Conservation (phyloP, 2,113 vertebrate species). For the Trochalopteron elliotii region DNA sequence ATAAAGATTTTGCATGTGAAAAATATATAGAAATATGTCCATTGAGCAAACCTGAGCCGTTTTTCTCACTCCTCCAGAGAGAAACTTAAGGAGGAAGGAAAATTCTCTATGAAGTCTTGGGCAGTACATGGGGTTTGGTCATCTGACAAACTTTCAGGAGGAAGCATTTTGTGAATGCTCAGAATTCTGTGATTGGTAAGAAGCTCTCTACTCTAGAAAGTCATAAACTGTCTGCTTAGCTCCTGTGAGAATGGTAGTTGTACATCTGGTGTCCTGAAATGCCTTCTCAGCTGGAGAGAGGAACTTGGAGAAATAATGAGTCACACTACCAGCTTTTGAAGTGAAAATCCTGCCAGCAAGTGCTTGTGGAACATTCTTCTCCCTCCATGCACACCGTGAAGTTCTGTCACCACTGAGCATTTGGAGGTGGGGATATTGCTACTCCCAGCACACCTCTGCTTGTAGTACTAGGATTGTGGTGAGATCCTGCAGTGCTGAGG, state of each 20-base stretch:
- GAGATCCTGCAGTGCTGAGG: neutral
- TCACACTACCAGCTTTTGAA: neutral
- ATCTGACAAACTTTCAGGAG: neutral
- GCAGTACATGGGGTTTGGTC: neutral
- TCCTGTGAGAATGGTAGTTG: neutral
- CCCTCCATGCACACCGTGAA: fast-evolving
- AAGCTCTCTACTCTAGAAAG: neutral
- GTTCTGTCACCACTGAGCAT: neutral
- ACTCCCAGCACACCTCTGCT: neutral
- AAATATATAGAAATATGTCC: neutral
- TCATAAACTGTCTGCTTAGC: neutral
- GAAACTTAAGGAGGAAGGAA: neutral
- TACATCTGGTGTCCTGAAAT: conserved; percentile 21
- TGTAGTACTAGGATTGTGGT: neutral
- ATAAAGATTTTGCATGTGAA: neutral
- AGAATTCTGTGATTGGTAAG: neutral
- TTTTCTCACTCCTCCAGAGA: neutral
- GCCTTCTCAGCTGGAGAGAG: conserved; percentile 17
- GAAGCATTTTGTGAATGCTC: neutral
- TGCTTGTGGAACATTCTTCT: neutral
- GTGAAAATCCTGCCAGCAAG: neutral
- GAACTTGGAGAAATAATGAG: neutral
- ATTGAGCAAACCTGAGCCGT: neutral
- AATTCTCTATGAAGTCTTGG: neutral
- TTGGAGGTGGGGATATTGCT: neutral